Evolutionary conservation across 2,888 invertebrate species (phyloP).

Genomic region (Calameuta filiformis): DNA sequence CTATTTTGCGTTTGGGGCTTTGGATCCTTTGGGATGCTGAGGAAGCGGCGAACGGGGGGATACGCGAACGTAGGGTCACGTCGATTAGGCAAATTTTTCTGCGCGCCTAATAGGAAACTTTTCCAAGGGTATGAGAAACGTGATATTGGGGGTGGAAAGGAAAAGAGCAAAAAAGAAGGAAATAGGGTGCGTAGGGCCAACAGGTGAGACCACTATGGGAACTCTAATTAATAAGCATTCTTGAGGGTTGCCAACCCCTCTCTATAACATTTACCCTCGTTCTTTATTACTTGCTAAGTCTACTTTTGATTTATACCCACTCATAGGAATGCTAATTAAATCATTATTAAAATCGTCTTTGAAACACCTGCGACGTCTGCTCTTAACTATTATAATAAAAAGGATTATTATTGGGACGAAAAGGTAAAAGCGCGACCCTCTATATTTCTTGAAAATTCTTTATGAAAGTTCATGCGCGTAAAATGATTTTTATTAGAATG

Average conservation of each 20-base stretch:
- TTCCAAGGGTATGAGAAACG: background rate
- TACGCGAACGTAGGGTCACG: slow-evolving; percentile 16
- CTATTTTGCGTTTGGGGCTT: background rate
- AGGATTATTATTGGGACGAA: background rate
- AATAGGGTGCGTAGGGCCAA: slow-evolving; percentile 1
- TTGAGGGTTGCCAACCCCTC: slow-evolving; percentile 45
- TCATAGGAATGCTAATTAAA: slow-evolving; percentile 64
- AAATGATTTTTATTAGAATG: background rate
- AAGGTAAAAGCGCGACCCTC: background rate
- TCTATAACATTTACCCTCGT: slow-evolving; percentile 33
- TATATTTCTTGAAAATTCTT: background rate
- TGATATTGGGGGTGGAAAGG: background rate
- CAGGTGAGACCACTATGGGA: slow-evolving; percentile 14
- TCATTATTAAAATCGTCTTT: slow-evolving; percentile 61
- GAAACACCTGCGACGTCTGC: slow-evolving; percentile 42
- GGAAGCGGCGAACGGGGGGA: background rate
- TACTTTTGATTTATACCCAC: slow-evolving; percentile 43
- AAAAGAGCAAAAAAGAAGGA: background rate
- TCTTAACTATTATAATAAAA: slow-evolving; percentile 38
- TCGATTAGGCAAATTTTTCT: slow-evolving; percentile 38
- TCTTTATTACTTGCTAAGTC: background rate
- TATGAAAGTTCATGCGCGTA: background rate
- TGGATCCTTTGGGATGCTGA: background rate
- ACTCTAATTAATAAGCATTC: slow-evolving; percentile 56
- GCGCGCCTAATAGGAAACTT: slow-evolving; percentile 17